Evolutionary conservation across 2,797 vertebrate genomes (phyloP).

Genomic region (Manis crassicaudata): DNA sequence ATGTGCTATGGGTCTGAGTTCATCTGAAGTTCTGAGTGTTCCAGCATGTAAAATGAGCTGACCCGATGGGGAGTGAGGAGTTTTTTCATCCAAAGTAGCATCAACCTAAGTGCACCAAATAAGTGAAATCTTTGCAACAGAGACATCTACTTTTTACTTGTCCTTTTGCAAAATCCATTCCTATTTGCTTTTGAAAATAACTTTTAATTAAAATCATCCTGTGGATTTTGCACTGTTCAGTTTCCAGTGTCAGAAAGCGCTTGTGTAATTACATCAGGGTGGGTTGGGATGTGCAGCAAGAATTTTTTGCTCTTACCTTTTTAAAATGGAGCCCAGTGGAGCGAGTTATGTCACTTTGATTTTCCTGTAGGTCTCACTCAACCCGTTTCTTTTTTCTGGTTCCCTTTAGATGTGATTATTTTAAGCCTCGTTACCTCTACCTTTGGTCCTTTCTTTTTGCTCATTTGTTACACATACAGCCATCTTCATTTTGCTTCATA

Average conservation of each 20-base stretch:
- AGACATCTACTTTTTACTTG: conserved; percentile 52
- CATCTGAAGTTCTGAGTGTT: conserved; percentile 44
- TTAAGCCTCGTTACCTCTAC: background rate
- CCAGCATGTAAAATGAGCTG: background rate
- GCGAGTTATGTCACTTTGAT: conserved; percentile 27
- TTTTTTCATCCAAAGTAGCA: conserved; percentile 17
- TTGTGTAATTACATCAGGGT: conserved; percentile 39
- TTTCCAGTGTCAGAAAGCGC: conserved; percentile 38
- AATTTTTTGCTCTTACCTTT: conserved; percentile 28
- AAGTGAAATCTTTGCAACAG: background rate
- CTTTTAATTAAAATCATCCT: conserved; percentile 71
- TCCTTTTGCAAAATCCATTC: conserved; percentile 62
- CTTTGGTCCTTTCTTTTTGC: background rate
- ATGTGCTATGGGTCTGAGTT: conserved; percentile 36
- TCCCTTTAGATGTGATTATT: conserved; percentile 36
- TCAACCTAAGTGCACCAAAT: background rate
- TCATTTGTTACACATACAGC: background rate
- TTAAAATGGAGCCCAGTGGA: conserved; percentile 38
- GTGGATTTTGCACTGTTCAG: conserved; percentile 55
- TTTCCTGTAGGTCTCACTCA: background rate
- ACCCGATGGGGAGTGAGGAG: background rate
- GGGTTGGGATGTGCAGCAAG: background rate
- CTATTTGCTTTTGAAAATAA: conserved; percentile 66
- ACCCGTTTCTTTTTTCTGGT: conserved; percentile 21
- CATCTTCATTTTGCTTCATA: background rate